A percentile compares a stretch with the other conserved stretches of the same genome.
Evolutionary conservation across 1,140 invertebrate species (phyloP).

Genomic region (Drosophila yakuba): DNA sequence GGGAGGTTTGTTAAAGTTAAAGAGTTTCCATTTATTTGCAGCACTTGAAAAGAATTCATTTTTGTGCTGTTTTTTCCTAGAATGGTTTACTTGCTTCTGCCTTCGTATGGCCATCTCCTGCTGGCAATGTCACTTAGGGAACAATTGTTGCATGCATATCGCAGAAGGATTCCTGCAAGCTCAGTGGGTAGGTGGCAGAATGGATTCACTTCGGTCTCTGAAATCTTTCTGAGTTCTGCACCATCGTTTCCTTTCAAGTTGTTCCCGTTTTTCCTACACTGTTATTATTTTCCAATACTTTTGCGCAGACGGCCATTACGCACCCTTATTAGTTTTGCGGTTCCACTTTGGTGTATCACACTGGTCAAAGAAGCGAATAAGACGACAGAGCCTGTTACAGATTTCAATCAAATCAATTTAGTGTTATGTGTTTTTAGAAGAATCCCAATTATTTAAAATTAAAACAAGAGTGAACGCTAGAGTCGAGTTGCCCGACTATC

Average conservation of each 20-base stretch:
- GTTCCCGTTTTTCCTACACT: conserved; percentile 9
- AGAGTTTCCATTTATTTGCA: conserved; percentile 28
- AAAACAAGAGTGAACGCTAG: no score
- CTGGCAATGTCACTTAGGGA: conserved; percentile 17
- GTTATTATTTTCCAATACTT: conserved; percentile 82
- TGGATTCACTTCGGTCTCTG: not conserved
- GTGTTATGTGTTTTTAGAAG: no score
- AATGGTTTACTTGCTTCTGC: conserved; percentile 32
- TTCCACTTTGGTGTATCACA: conserved; percentile 44
- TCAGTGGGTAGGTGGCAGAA: not conserved
- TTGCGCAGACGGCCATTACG: conserved; percentile 76
- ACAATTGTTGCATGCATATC: conserved; percentile 76
- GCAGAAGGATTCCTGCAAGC: conserved; percentile 22
- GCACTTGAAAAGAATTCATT: conserved; percentile 38
- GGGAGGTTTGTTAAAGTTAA: conserved; percentile 45
- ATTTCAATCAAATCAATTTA: no score
- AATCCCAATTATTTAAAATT: no score
- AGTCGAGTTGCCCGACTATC: no score
- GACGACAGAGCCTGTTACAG: not conserved
- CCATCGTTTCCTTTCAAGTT: not conserved
- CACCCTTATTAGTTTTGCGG: conserved; percentile 72
- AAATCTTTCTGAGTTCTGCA: not conserved
- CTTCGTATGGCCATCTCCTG: not conserved
- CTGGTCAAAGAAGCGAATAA: not conserved
- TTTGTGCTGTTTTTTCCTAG: conserved; percentile 43